Conservation (phyloP, 2,888 invertebrate genomes). For the Melanostoma scalare region DNA sequence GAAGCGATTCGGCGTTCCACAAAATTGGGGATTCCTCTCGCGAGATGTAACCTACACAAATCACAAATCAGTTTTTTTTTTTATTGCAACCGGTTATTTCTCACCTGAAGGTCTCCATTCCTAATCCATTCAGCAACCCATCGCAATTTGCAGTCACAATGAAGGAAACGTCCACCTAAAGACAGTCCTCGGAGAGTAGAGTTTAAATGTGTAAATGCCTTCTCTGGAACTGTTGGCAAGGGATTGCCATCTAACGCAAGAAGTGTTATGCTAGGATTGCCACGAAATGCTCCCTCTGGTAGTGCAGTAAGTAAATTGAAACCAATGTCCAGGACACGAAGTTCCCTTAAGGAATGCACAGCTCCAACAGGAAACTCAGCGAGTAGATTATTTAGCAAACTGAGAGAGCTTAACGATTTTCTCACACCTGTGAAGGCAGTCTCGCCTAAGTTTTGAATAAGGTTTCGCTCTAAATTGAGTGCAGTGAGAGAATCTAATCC, state of each 20-base stretch:
- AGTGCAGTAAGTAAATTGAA: constrained; percentile 93
- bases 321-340: constrained; percentile 94
- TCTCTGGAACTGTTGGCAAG: constrained; percentile 90
- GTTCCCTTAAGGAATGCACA: constrained; percentile 88
- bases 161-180: constrained; percentile 92
- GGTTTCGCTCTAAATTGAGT: constrained; percentile 93
- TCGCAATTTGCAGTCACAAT: constrained; percentile 92
- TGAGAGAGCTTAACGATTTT: constrained; percentile 92
- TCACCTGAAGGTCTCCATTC: constrained; percentile 91
- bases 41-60: constrained; percentile 87
- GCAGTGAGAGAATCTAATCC: constrained; percentile 90
- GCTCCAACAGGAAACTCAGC: constrained; percentile 93
- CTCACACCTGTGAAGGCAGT: constrained; percentile 91
- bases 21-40: constrained; percentile 95
- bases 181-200: constrained; percentile 92
- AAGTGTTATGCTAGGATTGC: constrained; percentile 92
- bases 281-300: constrained; percentile 90
- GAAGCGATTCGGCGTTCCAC: constrained; percentile 91
- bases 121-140: constrained; percentile 97
- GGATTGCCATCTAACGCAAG: constrained; percentile 96
- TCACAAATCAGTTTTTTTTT: background rate
- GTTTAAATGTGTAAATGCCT: constrained; percentile 90
- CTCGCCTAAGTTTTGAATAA: constrained; percentile 89
- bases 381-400: constrained; percentile 93
- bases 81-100: constrained; percentile 47